Evolutionary conservation across 2,797 vertebrate genomes (phyloP).

Genomic region (Lutjanus argentimaculatus): DNA sequence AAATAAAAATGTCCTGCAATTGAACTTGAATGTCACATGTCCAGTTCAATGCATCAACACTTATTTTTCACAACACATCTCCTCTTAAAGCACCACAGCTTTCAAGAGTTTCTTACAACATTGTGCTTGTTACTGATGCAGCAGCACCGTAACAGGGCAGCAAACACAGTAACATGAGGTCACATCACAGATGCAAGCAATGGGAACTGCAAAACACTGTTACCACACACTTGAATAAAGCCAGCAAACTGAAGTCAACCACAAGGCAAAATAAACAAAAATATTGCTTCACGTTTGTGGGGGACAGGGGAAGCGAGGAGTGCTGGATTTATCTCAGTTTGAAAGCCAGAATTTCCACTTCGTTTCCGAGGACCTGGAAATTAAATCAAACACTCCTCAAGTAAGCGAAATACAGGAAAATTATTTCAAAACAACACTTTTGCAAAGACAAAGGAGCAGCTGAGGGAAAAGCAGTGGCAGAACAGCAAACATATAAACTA

Average conservation of each 20-base stretch:
- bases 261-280: conserved; percentile 64
- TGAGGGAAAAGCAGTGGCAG: conserved; percentile 65
- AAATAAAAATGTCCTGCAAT: conserved; percentile 21
- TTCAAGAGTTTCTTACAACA: conserved; percentile 62
- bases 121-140: conserved; percentile 70
- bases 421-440: conserved; percentile 48
- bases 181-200: conserved; percentile 67
- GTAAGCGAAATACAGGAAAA: conserved; percentile 60
- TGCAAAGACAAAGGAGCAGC: conserved; percentile 43
- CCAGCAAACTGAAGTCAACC: conserved; percentile 66
- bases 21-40: conserved; percentile 52
- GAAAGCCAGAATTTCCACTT: conserved; percentile 77
- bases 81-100: conserved; percentile 65
- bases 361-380: conserved; percentile 82
- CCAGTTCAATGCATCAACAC: conserved; percentile 80
- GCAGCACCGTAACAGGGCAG: conserved; percentile 69
- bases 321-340: conserved; percentile 84
- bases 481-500: conserved; percentile 53
- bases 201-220: conserved; percentile 36
- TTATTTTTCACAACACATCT: conserved; percentile 45
- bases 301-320: conserved; percentile 80
- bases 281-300: conserved; percentile 80
- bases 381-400: conserved; percentile 86
- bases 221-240: conserved; percentile 58
- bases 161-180: conserved; percentile 6